Evolutionary conservation across 2,797 vertebrate genomes (phyloP).

Genomic region (Falco berigora): DNA sequence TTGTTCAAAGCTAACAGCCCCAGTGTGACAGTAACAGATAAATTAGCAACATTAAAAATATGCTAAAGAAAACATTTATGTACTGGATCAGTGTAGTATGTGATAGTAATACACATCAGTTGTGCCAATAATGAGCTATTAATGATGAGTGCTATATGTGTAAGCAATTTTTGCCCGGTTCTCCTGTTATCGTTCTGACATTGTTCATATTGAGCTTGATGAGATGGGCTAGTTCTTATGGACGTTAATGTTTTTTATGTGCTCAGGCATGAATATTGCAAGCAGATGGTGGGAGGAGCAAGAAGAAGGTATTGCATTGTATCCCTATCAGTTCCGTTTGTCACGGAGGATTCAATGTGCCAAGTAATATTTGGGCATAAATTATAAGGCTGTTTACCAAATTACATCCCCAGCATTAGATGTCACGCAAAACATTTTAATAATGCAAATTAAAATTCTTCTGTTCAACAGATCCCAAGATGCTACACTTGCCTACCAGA

Average conservation of each 20-base stretch:
- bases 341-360: slow-evolving; percentile 12
- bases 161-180: slow-evolving; percentile 35
- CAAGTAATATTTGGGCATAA: slow-evolving; percentile 43
- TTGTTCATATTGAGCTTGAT: slow-evolving; percentile 64
- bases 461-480: neutral
- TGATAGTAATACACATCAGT: slow-evolving; percentile 37
- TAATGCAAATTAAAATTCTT: neutral
- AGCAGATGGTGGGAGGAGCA: slow-evolving; percentile 62
- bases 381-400: slow-evolving; percentile 52
- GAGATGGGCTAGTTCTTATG: slow-evolving; percentile 42
- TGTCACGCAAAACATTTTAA: neutral
- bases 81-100: slow-evolving; percentile 47
- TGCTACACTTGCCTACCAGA: neutral
- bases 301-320: slow-evolving; percentile 4
- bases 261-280: slow-evolving; percentile 49
- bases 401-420: neutral
- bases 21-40: slow-evolving; percentile 72
- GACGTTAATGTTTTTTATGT: slow-evolving; percentile 36
- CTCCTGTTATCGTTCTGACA: slow-evolving; percentile 51
- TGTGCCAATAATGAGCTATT: slow-evolving; percentile 60
- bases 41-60: slow-evolving; percentile 77
- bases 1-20: slow-evolving; percentile 74
- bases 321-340: neutral
- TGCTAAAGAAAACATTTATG: slow-evolving; percentile 72
- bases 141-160: slow-evolving; percentile 58